phyloP scores from a whole-genome alignment of 2,797 vertebrate species.

The Rallus crepitans region DNA sequence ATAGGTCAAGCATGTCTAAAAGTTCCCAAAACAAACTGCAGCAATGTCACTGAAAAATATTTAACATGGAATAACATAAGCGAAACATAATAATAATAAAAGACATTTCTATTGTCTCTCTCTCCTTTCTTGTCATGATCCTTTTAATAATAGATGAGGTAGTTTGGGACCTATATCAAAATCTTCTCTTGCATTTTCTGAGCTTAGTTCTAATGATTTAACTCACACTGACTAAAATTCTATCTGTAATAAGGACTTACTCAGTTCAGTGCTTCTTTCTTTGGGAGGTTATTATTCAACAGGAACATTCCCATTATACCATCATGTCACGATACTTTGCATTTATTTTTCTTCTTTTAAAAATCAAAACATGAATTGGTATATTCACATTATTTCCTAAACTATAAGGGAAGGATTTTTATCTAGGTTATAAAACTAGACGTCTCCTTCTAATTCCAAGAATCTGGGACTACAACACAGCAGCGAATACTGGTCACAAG shows the following conservation, averaged over 20 bases:
- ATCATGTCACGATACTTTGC: neutral
- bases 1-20: slow-evolving; percentile 57
- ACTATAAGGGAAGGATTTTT: neutral
- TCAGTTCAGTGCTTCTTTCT: neutral
- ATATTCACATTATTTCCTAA: neutral
- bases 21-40: slow-evolving; percentile 58
- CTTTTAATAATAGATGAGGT: neutral
- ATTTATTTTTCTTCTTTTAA: neutral
- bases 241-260: neutral
- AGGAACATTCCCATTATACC: neutral
- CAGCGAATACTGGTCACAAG: neutral
- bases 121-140: neutral
- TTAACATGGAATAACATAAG: slow-evolving; percentile 19
- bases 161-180: neutral
- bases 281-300: neutral
- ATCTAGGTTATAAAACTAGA: neutral
- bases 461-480: neutral
- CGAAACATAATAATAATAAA: slow-evolving; percentile 23
- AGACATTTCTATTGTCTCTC: slow-evolving; percentile 4
- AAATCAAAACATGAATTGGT: accelerated
- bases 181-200: neutral
- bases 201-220: neutral
- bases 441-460: neutral
- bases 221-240: neutral
- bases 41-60: slow-evolving; percentile 35